Evolutionary conservation across 1,140 invertebrate species (phyloP), one percentile per base, ranked within the genome.

Genomic region (Solenopsis fugax): DNA sequence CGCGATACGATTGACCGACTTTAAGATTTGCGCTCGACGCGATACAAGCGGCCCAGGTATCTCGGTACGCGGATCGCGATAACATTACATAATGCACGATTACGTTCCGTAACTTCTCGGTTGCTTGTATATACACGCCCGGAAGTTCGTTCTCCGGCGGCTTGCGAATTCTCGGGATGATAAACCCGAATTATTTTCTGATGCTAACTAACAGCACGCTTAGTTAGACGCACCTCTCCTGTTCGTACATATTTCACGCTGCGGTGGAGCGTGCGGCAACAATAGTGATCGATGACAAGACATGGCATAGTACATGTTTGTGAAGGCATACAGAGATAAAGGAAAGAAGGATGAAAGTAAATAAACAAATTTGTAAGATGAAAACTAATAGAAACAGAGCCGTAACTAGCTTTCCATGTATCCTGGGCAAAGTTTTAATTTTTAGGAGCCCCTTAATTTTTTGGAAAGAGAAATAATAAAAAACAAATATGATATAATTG

Each of bases 121-220:
- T 60, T 73, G 80, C 67, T 84, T 84, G 80, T 84, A 84, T 69
- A 84, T 84, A 84, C 13, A 60, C 69, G 52, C 24, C 24, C 54
- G 80, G 80, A 75, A 73, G 69, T 73, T 84, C 48, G 45, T 60
- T 60, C 21, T 73, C 69, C 67, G 52, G 80, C 54, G 37, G 80
- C 54, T 82, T 82, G 67, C 48, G 54, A 73, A 82, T 82, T 60
- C 54, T 84, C 54, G 80, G 37, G 24, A 41, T 21, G 34, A n/a
- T 48, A 72, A 54, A 58, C 37, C 56, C 69, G 45, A 75, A 48
- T 84, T 84, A 84, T 60, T 75, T 84, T 75, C 69, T n/a, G 45
- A 75, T 60, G 54, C 48, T 73, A 84, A 56, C 80, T 72, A 82
- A 84, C 80, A 45, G 78, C 80, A 82, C 67, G 80, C 80, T 82